A percentile compares a stretch with the other conserved stretches of the same genome.
phyloP scores from a whole-genome alignment of 2,888 invertebrate genomes.

The Aleiodes alternator region DNA sequence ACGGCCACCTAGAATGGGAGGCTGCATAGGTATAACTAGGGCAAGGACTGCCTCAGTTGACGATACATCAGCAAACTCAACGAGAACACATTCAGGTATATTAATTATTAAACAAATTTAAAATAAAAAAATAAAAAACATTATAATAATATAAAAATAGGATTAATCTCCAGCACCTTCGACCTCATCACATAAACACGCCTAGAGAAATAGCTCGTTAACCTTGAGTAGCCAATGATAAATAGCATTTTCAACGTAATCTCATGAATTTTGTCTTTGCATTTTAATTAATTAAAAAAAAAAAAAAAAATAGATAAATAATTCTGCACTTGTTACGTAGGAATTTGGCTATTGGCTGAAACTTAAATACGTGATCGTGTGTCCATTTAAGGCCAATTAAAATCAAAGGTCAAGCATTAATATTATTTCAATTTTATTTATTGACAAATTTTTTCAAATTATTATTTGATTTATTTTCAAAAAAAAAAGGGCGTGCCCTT shows the following conservation, averaged over 20 bases:
- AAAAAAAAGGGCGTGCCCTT: too few relatives aligned
- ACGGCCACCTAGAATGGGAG: slow-evolving; percentile 86
- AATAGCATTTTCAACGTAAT: slow-evolving; percentile 7
- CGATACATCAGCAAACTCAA: slow-evolving; percentile 87
- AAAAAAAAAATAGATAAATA: background rate
- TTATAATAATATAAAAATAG: background rate
- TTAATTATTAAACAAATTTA: slow-evolving; percentile 1
- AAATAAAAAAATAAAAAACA: too few relatives aligned
- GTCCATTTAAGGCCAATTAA: slow-evolving; percentile 39
- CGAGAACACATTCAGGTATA: slow-evolving; percentile 86
- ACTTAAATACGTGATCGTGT: background rate
- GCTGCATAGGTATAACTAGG: slow-evolving; percentile 90
- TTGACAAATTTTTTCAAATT: background rate
- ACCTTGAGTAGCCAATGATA: slow-evolving; percentile 25
- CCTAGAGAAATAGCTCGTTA: slow-evolving; percentile 13
- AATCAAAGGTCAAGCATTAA: slow-evolving; percentile 52
- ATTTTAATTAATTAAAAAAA: background rate
- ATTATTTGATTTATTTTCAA: too few relatives aligned
- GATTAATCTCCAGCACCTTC: background rate
- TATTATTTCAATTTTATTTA: background rate
- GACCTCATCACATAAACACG: slow-evolving; percentile 26
- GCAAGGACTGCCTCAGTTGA: slow-evolving; percentile 88
- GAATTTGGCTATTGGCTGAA: background rate
- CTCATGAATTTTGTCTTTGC: background rate
- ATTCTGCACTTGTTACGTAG: background rate